phyloP scores from a whole-genome alignment of 2,888 invertebrate species.

The Koerneria pararmatus region DNA sequence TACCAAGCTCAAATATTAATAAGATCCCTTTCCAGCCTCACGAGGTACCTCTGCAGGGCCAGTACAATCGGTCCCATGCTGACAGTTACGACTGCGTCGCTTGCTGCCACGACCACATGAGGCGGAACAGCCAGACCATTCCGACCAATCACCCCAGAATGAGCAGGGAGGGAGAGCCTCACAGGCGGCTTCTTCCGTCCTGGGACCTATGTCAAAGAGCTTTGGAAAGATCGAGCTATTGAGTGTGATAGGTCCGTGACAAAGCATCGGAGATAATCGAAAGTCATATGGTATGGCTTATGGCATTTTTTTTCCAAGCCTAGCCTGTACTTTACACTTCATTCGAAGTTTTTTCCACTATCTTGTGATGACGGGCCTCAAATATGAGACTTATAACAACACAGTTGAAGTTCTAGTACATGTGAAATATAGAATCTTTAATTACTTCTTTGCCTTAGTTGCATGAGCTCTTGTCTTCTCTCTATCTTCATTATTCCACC shows the following conservation, averaged over 20 bases:
- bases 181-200: conserved; percentile 32
- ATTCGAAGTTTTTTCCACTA: too few relatives aligned
- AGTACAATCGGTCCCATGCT: conserved; percentile 49
- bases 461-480: too few relatives aligned
- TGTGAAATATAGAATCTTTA: too few relatives aligned
- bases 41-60: conserved; percentile 41
- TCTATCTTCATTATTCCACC: not conserved
- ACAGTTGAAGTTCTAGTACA: too few relatives aligned
- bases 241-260: too few relatives aligned
- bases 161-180: conserved; percentile 35
- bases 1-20: not conserved
- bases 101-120: conserved; percentile 47
- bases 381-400: too few relatives aligned
- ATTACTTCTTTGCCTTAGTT: too few relatives aligned
- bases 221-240: not conserved
- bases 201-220: conserved; percentile 27
- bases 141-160: conserved; percentile 45
- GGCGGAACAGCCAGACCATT: conserved; percentile 47
- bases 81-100: conserved; percentile 43
- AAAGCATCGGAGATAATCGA: too few relatives aligned
- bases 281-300: too few relatives aligned
- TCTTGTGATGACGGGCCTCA: too few relatives aligned
- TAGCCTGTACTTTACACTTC: too few relatives aligned
- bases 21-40: not conserved
- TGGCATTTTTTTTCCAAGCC: too few relatives aligned